Conservation (phyloP, 2,888 invertebrate genomes). For the Euclidia mi region DNA sequence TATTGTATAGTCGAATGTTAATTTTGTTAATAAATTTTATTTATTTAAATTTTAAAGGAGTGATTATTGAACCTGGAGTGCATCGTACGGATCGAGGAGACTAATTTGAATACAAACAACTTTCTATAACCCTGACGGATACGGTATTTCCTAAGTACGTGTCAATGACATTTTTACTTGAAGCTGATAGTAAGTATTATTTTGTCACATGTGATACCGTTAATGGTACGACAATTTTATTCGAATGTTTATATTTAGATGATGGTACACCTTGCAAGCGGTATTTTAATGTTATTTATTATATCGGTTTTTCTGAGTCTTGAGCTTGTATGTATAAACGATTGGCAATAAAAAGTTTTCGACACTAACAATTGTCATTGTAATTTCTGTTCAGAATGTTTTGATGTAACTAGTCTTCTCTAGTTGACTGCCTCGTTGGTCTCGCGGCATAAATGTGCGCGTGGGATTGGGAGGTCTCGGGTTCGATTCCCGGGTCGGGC, state of each 20-base stretch:
- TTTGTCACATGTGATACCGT: conserved; percentile 35
- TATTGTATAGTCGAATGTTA: conserved; percentile 10
- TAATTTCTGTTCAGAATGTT: too few relatives aligned
- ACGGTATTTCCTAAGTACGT: conserved; percentile 59
- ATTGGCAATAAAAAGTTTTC: too few relatives aligned
- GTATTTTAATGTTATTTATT: too few relatives aligned
- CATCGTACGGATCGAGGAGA: conserved; percentile 52
- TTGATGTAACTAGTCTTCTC: too few relatives aligned
- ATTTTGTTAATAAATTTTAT: conserved; percentile 19
- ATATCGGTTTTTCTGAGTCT: too few relatives aligned
- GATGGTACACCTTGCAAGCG: too few relatives aligned
- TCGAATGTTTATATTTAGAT: background rate
- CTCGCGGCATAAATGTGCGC: too few relatives aligned
- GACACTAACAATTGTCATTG: too few relatives aligned
- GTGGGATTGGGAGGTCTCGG: too few relatives aligned
- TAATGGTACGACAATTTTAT: conserved; percentile 21
- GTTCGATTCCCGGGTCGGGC: too few relatives aligned
- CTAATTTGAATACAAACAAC: conserved; percentile 76
- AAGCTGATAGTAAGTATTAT: conserved; percentile 33
- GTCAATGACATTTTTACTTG: conserved; percentile 64
- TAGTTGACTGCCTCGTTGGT: too few relatives aligned
- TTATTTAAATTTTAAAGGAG: conserved; percentile 17
- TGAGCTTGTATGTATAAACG: too few relatives aligned
- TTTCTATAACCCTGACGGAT: conserved; percentile 67
- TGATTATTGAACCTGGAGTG: conserved; percentile 41